phyloP scores from a whole-genome alignment of 2,797 vertebrate species.

The Lacerta viridis region DNA sequence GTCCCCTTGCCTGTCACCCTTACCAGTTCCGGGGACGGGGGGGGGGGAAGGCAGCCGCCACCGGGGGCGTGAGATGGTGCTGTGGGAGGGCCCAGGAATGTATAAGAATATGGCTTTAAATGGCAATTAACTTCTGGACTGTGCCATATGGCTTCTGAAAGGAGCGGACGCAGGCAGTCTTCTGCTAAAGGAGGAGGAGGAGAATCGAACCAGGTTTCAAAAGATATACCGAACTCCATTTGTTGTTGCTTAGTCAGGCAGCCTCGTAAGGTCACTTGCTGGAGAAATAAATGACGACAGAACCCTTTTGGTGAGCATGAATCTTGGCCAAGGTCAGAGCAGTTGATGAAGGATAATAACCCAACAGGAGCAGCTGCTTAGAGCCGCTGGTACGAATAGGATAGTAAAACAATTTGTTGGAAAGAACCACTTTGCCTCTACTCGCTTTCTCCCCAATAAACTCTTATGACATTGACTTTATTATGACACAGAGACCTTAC shows the following conservation, averaged over 20 bases:
- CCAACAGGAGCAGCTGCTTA: background rate
- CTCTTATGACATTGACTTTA: constrained; percentile 10
- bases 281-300: background rate
- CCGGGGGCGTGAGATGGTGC: background rate
- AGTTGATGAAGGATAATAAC: constrained; percentile 1
- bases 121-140: background rate
- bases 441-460: constrained; percentile 30
- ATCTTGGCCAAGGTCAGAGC: constrained; percentile 30
- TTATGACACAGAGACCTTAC: constrained; percentile 51
- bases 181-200: constrained; percentile 35
- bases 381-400: background rate
- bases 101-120: background rate
- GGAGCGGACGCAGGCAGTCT: rapidly evolving
- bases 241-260: constrained; percentile 38
- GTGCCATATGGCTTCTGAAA: background rate
- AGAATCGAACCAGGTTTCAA: constrained; percentile 54
- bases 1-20: too few species aligned
- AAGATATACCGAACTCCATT: constrained; percentile 47
- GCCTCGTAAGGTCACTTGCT: constrained; percentile 34
- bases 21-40: too few species aligned
- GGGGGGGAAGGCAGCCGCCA: too few species aligned
- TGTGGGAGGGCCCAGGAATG: background rate
- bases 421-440: constrained; percentile 17
- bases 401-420: constrained; percentile 36
- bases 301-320: background rate